Base-by-base conservation (phyloP, 1,140 invertebrate genomes). In the Drosophila subpulchrella region DNA sequence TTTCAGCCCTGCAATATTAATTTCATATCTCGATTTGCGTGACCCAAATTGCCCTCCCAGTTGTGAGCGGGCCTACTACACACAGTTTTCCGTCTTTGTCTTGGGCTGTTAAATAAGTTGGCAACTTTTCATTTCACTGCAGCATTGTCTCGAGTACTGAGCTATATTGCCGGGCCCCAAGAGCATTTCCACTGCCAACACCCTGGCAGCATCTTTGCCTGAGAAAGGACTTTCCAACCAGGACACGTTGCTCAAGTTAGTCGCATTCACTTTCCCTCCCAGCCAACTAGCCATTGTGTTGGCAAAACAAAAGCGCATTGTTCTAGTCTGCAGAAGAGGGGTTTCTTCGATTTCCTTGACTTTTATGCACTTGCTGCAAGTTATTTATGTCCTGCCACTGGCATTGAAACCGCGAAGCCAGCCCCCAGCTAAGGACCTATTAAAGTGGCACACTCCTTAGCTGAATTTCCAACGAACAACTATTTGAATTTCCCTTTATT, bases 361-460 rank as follows among this genome's bases (percentile, higher is more conserved):
- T 88, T 89, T 88, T 88, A 89, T 88, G 84, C 83, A 88, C 83
- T 88, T 67, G 79, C 83, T 86, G 83, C 73, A 77, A 83, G 84
- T 88, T 88, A 88, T 88, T 88, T 88, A 88, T 88, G 84, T 71
- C 66, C 68, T 71, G 72, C 44, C 34, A 62, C 65, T 89, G 84
- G 80, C 84, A 89, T 88, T 88, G 83, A 88, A 58, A 71, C 71
- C 53, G 61, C 41, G 34, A 24, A 55, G 20, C 36, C 38, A 47
- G 54, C 55, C 17, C 58, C 30, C 47, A 41, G 13, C 62, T 41
- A 42, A 39, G 70, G 57, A 44, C 66, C 66, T 70, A 63, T 79
- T 88, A 76, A 86, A 89, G 79, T 51, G 46, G 20, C 30, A 10
- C 65, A 44, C 38, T 36, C 30, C 20, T 39, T 12, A 34, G 44